Evolutionary conservation across 2,113 vertebrate genomes (phyloP).

Genomic region (Elachura formosa): DNA sequence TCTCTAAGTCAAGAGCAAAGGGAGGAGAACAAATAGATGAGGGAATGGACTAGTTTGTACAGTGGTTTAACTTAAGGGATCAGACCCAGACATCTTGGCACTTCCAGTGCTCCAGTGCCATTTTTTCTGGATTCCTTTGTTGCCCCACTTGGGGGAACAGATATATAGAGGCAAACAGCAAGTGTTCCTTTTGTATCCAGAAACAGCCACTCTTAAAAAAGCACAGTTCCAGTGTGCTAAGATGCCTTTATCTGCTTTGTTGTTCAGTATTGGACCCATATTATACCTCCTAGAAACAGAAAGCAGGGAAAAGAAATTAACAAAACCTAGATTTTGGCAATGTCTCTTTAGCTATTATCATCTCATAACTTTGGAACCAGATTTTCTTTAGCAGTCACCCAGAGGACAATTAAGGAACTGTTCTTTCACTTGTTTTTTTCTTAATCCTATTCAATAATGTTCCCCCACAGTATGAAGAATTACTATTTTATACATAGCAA

Average conservation of each 20-base stretch:
- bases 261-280: not conserved
- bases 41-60: not conserved
- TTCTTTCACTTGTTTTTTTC: not conserved
- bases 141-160: not conserved
- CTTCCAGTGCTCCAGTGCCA: not conserved
- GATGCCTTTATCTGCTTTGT: not conserved
- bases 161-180: not conserved
- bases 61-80: not conserved
- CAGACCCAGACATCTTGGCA: not conserved
- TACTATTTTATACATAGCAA: accelerated
- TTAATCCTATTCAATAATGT: not conserved
- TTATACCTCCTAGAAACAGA: not conserved
- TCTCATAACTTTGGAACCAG: not conserved
- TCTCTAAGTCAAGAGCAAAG: not conserved
- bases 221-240: not conserved
- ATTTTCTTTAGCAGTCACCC: not conserved
- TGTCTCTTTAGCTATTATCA: not conserved
- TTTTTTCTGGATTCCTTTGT: not conserved
- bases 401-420: not conserved
- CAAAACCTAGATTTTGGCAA: not conserved
- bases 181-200: not conserved
- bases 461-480: not conserved
- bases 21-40: not conserved
- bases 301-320: not conserved
- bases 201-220: not conserved